Evolutionary conservation across 2,113 vertebrate species (phyloP).

Genomic region (Gobius niger): DNA sequence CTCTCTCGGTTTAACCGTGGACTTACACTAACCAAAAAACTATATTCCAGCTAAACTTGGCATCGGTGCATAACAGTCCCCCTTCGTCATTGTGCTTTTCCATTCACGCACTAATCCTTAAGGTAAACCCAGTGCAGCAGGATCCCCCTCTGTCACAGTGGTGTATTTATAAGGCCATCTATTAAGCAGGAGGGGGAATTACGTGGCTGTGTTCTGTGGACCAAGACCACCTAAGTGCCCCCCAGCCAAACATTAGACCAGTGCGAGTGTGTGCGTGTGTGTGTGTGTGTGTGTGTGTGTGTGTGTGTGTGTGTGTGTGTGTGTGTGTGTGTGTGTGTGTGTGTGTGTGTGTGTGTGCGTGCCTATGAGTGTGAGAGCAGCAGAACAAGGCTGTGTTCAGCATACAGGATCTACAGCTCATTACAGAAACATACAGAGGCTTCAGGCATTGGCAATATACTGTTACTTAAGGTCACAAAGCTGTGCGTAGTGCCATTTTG

Average conservation of each 20-base stretch:
- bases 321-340: conserved; percentile 28
- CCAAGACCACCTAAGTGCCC: conserved; percentile 66
- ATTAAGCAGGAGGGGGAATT: conserved; percentile 53
- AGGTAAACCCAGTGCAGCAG: conserved; percentile 55
- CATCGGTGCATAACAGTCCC: neutral
- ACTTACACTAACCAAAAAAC: neutral
- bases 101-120: conserved; percentile 29
- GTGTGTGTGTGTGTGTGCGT: conserved; percentile 16
- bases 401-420: conserved; percentile 38
- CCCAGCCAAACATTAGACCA: conserved; percentile 55
- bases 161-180: conserved; percentile 69
- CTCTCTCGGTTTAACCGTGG: too few species aligned
- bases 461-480: conserved; percentile 37
- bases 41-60: neutral
- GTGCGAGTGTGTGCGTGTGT: conserved; percentile 18
- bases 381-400: conserved; percentile 33
- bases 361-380: conserved; percentile 1
- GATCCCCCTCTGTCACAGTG: conserved; percentile 63
- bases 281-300: conserved; percentile 26
- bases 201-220: conserved; percentile 62
- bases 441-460: conserved; percentile 20
- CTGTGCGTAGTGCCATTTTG: neutral
- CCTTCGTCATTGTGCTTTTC: neutral
- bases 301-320: conserved; percentile 19
- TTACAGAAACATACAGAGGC: conserved; percentile 35